These are phyloP conservation scores for Sclerodermus sp. DNA, from an alignment of 2,888 invertebrate genomes.

Conservation along the genomic window DNA sequence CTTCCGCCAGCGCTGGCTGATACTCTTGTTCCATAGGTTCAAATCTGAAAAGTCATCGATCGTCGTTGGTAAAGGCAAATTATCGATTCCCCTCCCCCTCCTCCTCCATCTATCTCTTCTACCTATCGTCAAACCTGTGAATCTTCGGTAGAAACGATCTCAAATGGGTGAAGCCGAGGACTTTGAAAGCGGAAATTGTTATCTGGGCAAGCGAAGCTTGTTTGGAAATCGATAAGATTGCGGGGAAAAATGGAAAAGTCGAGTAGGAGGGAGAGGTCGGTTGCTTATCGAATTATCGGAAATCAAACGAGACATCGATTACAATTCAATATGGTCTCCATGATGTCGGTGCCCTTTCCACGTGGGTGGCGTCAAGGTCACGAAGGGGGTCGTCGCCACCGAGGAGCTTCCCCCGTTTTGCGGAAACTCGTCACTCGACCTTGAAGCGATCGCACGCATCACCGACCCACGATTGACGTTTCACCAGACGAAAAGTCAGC, in stretches of 20 bases:
- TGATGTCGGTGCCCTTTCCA: conserved; percentile 12
- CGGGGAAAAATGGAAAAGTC: background rate
- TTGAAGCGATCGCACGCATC: conserved; percentile 21
- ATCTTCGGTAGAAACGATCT: no score
- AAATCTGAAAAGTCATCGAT: conserved; percentile 74
- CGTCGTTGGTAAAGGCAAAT: no score
- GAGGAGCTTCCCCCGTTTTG: background rate
- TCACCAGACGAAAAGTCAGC: background rate
- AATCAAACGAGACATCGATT: conserved; percentile 21
- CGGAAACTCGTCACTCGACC: conserved; percentile 4
- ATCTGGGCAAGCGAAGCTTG: background rate
- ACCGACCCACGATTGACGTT: conserved; percentile 8
- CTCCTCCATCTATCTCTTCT: no score
- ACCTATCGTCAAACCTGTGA: no score
- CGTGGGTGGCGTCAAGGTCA: no score
- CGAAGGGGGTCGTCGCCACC: no score
- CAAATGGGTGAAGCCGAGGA: no score
- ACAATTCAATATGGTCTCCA: conserved; percentile 44
- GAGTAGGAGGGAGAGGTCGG: background rate
- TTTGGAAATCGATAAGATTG: background rate
- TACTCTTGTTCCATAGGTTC: conserved; percentile 71
- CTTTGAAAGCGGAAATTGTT: background rate
- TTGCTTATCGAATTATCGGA: conserved; percentile 10
- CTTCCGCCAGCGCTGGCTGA: conserved; percentile 76
- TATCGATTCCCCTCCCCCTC: no score